Evolutionary conservation across 1,140 invertebrate species (phyloP), one percentile per base, ranked within the genome.

Genomic region (Tyrophagus putrescentiae): DNA sequence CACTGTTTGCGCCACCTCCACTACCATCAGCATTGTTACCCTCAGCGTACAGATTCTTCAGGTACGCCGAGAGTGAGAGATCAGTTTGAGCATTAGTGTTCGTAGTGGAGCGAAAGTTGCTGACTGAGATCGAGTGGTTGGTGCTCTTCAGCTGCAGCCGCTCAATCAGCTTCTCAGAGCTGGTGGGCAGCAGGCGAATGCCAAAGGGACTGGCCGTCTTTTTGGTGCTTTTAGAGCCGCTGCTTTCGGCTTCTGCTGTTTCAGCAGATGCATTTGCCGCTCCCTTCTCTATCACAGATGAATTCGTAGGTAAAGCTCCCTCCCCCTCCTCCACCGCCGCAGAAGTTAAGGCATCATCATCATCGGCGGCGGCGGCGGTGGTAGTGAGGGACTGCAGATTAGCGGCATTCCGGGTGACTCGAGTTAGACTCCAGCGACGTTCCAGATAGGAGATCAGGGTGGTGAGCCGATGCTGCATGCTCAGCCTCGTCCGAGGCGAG

Each of bases 381-480:
- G n/a, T n/a, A n/a, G n/a, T n/a, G n/a, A n/a, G n/a, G 3, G 27
- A 39, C 27, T 33, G 25, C 21, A 18, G 11, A 57, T 23, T 42
- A 21, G 27, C 32, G 39, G 11, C 28, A 31, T 32, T 54, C 11
- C 5, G 13, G 1, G 3, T 48, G 5, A 1, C 5, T n/a, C 45
- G 29, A 4, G 11, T 16, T 23, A 9, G 18, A 41, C 25, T 79
- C 83, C 89, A 95, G 65, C 85, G 80, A 63, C 79, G 77, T 66
- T 84, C 78, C 52, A 95, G 77, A 69, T 81, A 87, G 59, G 75
- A 74, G n/a, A 93, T 76, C 21, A 92, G 73, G 44, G 78, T 78
- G 9, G 79, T 75, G 3, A 92, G 72, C 21, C 82, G 77, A 61
- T 84, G 80, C 64, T 90, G 84, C 48, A 88, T 76, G 57, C 48